Percentiles rank a stretch among this genome's conserved stretches.
Conservation (phyloP, 2,888 invertebrate genomes). For the Archips xylosteana region DNA sequence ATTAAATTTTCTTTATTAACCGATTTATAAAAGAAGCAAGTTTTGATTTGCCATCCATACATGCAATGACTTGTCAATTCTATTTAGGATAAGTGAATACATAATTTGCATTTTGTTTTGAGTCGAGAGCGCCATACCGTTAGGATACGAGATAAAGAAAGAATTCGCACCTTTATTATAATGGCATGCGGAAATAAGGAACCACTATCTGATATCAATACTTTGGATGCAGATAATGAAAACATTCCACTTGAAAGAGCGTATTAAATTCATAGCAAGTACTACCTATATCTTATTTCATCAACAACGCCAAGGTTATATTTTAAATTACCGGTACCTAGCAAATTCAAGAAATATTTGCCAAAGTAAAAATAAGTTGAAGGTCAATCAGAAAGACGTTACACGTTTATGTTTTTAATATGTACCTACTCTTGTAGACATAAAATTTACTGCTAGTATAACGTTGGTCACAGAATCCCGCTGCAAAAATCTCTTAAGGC, state of each 20-base stretch:
- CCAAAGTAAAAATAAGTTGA: background rate
- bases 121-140: slow-evolving; percentile 42
- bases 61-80: slow-evolving; percentile 45
- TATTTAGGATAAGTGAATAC: slow-evolving; percentile 46
- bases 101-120: slow-evolving; percentile 47
- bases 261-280: background rate
- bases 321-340: background rate
- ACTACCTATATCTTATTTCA: slow-evolving; percentile 9
- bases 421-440: too few species aligned
- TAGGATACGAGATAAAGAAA: slow-evolving; percentile 43
- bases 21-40: too few species aligned
- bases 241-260: slow-evolving; percentile 9
- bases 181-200: slow-evolving; percentile 27
- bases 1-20: too few species aligned
- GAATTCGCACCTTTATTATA: slow-evolving; percentile 40
- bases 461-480: background rate
- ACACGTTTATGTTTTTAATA: background rate
- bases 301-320: background rate
- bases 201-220: slow-evolving; percentile 18
- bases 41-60: slow-evolving; percentile 22
- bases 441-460: background rate
- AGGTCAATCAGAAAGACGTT: background rate
- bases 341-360: background rate
- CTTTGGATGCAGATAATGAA: slow-evolving; percentile 10
- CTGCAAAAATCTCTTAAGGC: background rate